Evolutionary conservation across 1,140 invertebrate species (phyloP).

Genomic region (Hypothenemus hampei): DNA sequence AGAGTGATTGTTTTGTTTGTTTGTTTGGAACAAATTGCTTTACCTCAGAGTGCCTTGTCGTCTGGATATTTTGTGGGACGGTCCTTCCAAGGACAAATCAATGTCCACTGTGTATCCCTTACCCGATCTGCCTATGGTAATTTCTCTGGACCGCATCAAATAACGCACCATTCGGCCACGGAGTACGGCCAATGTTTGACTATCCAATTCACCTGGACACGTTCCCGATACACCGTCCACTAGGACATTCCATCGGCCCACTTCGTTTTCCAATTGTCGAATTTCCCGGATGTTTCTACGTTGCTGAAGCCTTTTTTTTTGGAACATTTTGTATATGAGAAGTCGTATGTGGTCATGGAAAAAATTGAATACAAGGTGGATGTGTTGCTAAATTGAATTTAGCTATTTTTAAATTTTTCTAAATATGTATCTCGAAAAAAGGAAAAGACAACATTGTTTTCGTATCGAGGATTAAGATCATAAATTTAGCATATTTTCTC

Average conservation of each 20-base stretch:
- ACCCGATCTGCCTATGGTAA: constrained; percentile 85
- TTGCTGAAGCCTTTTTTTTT: constrained; percentile 50
- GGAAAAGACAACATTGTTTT: no score
- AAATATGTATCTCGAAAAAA: no score
- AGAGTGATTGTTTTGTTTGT: no score
- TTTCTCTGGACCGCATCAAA: constrained; percentile 93
- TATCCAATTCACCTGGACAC: constrained; percentile 78
- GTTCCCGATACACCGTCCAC: constrained; percentile 74
- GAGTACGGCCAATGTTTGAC: constrained; percentile 89
- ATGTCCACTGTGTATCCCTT: constrained; percentile 90
- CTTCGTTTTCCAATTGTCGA: constrained; percentile 80
- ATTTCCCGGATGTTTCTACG: constrained; percentile 77
- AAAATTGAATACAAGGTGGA: no score
- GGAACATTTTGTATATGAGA: no score
- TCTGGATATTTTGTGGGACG: constrained; percentile 78
- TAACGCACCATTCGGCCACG: constrained; percentile 88
- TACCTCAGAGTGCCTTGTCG: constrained; percentile 67
- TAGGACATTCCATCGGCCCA: constrained; percentile 85
- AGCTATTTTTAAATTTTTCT: no score
- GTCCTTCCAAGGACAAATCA: constrained; percentile 88
- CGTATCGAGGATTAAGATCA: no score
- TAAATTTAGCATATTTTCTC: no score
- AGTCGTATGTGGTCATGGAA: no score
- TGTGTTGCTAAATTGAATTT: no score
- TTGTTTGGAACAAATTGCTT: constrained; percentile 1